Base-by-base conservation (phyloP, 1,140 invertebrate species). In the Gryon sp. region DNA sequence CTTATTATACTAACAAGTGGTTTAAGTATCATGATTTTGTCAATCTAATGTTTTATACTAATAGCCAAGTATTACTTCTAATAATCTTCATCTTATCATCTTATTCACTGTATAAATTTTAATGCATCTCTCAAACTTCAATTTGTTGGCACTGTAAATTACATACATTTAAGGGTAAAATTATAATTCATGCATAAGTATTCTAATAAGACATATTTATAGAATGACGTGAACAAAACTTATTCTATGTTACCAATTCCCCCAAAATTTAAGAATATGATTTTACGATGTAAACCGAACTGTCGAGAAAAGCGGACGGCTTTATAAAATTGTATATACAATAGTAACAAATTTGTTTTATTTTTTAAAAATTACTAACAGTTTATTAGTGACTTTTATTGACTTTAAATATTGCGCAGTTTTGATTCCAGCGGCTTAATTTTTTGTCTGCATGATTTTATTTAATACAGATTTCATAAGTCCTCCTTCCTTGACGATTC, bases 211-310 rank as follows among this genome's bases (percentile, higher is more conserved):
- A 62, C n/a, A 48, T 16, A 36, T 38, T 48, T 11, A 4, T 12
- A n/a, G 38, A 62, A 38, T 26, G 0, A 16, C n/a, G 7, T 7
- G 18, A 62, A 19, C 14, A 38, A 57, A 41, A 18, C 16, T 24
- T 1, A 28, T 8, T 38, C 40, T 45, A 32, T 22, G 5, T 41
- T 65, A 59, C 52, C 65, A 50, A 34, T 72, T 73, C 50, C 41
- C 24, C 45, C 38, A n/a, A 9, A 45, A 30, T 20, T 30, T 45
- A 73, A 14, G 4, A 50, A 0, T 73, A 73, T 40, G 9, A 59
- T 32, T 59, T 38, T 38, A 73, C 50, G 19, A 74, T 73, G 63
- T 65, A 78, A 78, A 73, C 76, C 76, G 76, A 78, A 78, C 57
- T 65, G 76, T 73, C 69, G 68, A 70, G 66, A 68, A 72, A 77